Base-by-base conservation (phyloP, 1,140 invertebrate genomes). In the Caenorhabditis latens region DNA sequence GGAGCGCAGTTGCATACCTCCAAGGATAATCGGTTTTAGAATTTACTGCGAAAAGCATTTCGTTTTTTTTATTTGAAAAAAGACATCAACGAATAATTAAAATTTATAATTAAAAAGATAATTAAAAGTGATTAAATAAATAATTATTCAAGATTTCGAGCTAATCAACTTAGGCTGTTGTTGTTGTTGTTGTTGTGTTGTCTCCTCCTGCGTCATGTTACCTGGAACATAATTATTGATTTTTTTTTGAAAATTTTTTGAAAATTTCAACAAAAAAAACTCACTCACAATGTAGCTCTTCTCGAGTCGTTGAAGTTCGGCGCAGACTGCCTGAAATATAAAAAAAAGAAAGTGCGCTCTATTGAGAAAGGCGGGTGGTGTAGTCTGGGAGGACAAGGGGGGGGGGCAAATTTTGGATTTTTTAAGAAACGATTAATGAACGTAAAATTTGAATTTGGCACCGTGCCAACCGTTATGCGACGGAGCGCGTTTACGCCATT, bases 211-310 rank as follows among this genome's bases (percentile, higher is more conserved):
- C 71, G n/a, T 79, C 46, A 79, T 79, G 11, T 42, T 79, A 79
- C 46, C 71, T 79, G 16, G 11, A 53, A 53, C 9, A 11, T 13
- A 79, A 79, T 11, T 48, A 24, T 21, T 79, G 43, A 13, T 9
- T 16, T 50, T 32, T 21, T 46, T 19, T 24, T 63, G 9, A 11
- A 7, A 9, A 11, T 32, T 24, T 63, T 63, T 32, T 6, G 21
- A 9, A 7, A 19, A 58, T 58, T 58, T 58, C 6, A 32, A 32
- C 6, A 3, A 19, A 53, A 19, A 13, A 16, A 19, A 71, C 71
- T 79, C 46, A 50, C 46, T 79, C 19, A 79, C 71, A 13, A 42
- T 71, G 65, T 79, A 79, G 71, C 71, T 79, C 71, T 50, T 79
- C n/a, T 79, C 71, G 46, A 79, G 71, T 24, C 71, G 71, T 9